Percentiles rank a stretch among this genome's conserved stretches.
These are phyloP conservation scores for Calyptommatus sinebrachiatus DNA, from an alignment of 2,113 vertebrate genomes.

Conservation along the genomic window DNA sequence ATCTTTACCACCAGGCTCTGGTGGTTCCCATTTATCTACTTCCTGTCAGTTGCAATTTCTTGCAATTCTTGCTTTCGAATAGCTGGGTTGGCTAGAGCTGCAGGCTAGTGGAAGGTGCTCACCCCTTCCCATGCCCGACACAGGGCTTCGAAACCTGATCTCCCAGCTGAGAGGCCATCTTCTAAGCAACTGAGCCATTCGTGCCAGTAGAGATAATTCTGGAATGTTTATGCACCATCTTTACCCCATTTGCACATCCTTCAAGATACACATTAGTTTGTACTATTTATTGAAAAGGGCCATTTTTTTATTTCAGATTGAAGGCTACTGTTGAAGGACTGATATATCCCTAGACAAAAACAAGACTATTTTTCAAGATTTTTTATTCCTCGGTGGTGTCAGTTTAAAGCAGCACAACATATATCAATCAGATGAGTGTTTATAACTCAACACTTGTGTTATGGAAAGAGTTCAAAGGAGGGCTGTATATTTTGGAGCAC, in stretches of 20 bases:
- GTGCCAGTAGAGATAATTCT: not conserved
- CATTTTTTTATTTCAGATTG: conserved; percentile 51
- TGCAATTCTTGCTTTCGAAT: too few relatives aligned
- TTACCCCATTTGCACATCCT: not conserved
- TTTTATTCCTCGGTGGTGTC: not conserved
- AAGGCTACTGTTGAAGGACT: not conserved
- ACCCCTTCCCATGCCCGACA: too few relatives aligned
- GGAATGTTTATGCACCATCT: not conserved
- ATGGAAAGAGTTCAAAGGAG: conserved; percentile 8
- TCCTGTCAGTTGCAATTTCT: too few relatives aligned
- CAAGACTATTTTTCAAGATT: not conserved
- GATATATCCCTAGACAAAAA: not conserved
- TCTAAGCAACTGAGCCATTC: too few relatives aligned
- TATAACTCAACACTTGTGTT: not conserved
- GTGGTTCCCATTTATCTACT: too few relatives aligned
- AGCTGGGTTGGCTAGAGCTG: too few relatives aligned
- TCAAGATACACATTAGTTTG: conserved; percentile 33
- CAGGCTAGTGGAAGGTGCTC: too few relatives aligned
- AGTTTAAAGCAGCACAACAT: not conserved
- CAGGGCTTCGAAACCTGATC: too few relatives aligned
- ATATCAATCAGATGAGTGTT: not conserved
- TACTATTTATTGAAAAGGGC: conserved; percentile 15
- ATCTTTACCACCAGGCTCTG: too few relatives aligned
- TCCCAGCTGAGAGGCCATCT: too few relatives aligned
- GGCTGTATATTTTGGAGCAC: not conserved